Conservation (phyloP, 2,113 vertebrate genomes). For the Ginglymostoma cirratum region DNA sequence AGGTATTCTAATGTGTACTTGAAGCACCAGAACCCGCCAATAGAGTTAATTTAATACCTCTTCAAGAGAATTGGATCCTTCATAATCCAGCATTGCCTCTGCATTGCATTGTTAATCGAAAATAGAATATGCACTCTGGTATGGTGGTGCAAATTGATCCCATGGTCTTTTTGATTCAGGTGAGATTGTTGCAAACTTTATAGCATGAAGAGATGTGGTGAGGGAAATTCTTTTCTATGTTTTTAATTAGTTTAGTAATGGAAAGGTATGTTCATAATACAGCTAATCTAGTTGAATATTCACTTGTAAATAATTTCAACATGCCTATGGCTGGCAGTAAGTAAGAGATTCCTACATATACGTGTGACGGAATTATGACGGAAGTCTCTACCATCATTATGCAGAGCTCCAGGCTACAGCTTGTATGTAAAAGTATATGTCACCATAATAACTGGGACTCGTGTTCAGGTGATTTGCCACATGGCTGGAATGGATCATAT, state of each 20-base stretch:
- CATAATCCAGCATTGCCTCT: background rate
- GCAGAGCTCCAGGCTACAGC: too few relatives aligned
- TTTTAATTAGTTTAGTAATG: background rate
- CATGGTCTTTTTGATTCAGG: background rate
- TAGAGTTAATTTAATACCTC: background rate
- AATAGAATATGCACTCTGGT: background rate
- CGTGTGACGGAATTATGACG: too few relatives aligned
- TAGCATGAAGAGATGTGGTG: background rate
- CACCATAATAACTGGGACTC: too few relatives aligned
- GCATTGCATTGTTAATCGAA: background rate
- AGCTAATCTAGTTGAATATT: too few relatives aligned
- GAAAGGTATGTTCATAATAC: too few relatives aligned
- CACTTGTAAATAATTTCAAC: too few relatives aligned
- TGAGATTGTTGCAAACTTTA: constrained; percentile 3
- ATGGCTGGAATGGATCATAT: too few relatives aligned
- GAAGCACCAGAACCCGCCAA: background rate
- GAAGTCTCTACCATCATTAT: too few relatives aligned
- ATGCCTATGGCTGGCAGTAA: too few relatives aligned
- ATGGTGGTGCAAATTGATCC: background rate
- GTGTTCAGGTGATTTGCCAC: too few relatives aligned
- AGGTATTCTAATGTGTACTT: background rate
- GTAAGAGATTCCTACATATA: too few relatives aligned
- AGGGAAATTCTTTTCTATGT: background rate
- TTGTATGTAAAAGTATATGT: too few relatives aligned
- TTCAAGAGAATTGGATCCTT: background rate